Evolutionary conservation across 2,113 vertebrate genomes (phyloP).

Genomic region (Ophthalmolycus amberensis): DNA sequence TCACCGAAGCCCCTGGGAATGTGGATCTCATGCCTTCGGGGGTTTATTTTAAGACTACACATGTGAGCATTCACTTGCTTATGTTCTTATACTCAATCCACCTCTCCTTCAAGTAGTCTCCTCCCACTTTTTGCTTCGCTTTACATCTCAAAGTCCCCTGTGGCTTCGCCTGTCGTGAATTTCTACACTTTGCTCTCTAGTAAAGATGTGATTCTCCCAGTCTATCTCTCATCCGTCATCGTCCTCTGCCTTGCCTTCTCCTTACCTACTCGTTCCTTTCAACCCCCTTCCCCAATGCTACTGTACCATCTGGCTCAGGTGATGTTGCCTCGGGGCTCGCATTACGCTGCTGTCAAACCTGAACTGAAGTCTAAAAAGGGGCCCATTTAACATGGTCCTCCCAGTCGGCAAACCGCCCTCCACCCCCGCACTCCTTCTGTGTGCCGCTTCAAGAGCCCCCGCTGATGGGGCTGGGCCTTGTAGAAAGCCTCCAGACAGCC

Average conservation of each 20-base stretch:
- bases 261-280: conserved; percentile 12
- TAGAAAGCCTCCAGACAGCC: conserved; percentile 36
- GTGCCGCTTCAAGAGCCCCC: conserved; percentile 31
- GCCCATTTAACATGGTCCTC: conserved; percentile 33
- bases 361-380: conserved; percentile 49
- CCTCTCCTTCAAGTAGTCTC: conserved; percentile 25
- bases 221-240: conserved; percentile 51
- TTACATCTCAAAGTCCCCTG: conserved; percentile 38
- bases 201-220: conserved; percentile 37
- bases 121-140: conserved; percentile 35
- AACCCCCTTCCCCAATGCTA: background rate
- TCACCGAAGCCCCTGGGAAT: conserved; percentile 50
- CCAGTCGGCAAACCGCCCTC: conserved; percentile 12
- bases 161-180: conserved; percentile 39
- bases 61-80: conserved; percentile 39
- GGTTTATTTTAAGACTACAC: conserved; percentile 48
- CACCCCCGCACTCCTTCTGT: conserved; percentile 32
- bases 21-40: conserved; percentile 38
- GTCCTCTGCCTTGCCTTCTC: conserved; percentile 25
- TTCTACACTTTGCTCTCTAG: conserved; percentile 20
- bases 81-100: conserved; percentile 9
- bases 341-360: conserved; percentile 54
- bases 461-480: conserved; percentile 12
- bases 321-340: conserved; percentile 53
- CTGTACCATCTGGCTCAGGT: conserved; percentile 44